phyloP scores from a whole-genome alignment of 1,140 invertebrate species.

The Stenopsyche tienmushanensis region DNA sequence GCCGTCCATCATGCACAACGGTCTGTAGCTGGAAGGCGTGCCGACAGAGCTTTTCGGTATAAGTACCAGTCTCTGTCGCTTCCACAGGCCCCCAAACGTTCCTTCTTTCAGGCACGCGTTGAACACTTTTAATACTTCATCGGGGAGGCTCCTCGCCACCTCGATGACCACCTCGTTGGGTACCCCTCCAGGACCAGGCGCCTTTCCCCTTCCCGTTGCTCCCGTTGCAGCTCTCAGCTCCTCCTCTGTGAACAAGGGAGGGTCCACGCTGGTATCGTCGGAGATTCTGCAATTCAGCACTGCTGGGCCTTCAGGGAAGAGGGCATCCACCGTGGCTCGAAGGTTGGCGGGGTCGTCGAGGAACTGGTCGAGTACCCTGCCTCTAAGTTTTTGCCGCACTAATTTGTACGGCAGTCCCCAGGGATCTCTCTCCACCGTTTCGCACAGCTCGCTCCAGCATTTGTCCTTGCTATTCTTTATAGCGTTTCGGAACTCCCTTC shows the following conservation, averaged over 20 bases:
- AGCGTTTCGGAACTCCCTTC: constrained; percentile 28
- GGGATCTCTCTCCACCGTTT: constrained; percentile 41
- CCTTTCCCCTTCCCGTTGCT: constrained; percentile 41
- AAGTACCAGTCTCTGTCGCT: constrained; percentile 21
- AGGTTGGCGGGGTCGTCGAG: too few relatives aligned
- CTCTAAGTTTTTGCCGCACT: too few relatives aligned
- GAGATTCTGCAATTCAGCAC: constrained; percentile 34
- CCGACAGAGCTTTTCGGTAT: constrained; percentile 38
- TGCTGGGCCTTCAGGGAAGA: constrained; percentile 41
- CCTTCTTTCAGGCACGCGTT: background rate
- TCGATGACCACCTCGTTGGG: too few relatives aligned
- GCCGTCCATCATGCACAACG: too few relatives aligned
- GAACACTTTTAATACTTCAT: background rate
- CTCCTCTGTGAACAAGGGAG: constrained; percentile 20
- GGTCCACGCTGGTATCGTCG: background rate
- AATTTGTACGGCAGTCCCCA: too few relatives aligned
- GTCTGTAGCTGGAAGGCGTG: too few relatives aligned
- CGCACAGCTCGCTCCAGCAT: constrained; percentile 39
- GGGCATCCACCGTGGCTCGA: constrained; percentile 31
- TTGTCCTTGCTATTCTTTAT: constrained; percentile 9
- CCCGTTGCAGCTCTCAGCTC: constrained; percentile 41
- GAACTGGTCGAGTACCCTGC: too few relatives aligned
- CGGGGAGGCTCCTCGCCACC: too few relatives aligned
- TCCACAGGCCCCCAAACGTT: too few relatives aligned
- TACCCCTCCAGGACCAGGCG: constrained; percentile 44